Base-by-base conservation (phyloP, 2,113 vertebrate species). In the Sialia sialis region DNA sequence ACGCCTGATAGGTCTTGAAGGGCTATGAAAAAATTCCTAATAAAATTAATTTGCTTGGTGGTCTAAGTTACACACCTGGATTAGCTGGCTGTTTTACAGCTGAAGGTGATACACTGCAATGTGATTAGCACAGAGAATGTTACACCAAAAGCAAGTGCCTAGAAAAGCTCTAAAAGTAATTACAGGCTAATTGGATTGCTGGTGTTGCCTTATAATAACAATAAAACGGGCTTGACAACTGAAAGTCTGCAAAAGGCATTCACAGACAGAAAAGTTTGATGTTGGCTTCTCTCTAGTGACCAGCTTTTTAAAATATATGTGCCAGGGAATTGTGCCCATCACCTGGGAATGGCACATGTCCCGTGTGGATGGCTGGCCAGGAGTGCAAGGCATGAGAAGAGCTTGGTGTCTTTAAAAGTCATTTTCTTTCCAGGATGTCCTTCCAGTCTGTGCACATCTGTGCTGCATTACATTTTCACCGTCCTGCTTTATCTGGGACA, bases 361-460 rank as follows among this genome's bases (percentile, higher is more conserved):
- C 81, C 29, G 1, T 25, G 51, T 10, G 22, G 34, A 69, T 67
- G 75, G 79, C 79, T 97, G 2, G 0, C 87, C 92, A 92, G 84
- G 95, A 92, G 85, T 62, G 55, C 75, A 80, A 95, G 73, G 55
- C 76, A 36, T 89, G 41, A 89, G 73, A 97, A 91, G 95, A 95
- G 89, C 70, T 81, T 74, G 80, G 34, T 95, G 81, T 87, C 95
- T 96, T 90, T 69, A 88, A 76, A 88, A 78, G 30, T 93, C 97
- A 89, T 83, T 86, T 93, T 62, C 34, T 82, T 67, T 93, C 79
- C 90, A 96, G 83, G 94, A 78, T 97, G 95, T 87, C 58, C 63
- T 95, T 96, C 90, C 66, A 87, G 93, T 84, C 93, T 7, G 13
- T 90, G 96, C 94, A 97, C 98, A 97, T 98, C 97, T 98, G 98